Evolutionary conservation across 2,797 vertebrate species (phyloP), one percentile per base, ranked within the genome.

Genomic region (Oreonectes daqikongensis): DNA sequence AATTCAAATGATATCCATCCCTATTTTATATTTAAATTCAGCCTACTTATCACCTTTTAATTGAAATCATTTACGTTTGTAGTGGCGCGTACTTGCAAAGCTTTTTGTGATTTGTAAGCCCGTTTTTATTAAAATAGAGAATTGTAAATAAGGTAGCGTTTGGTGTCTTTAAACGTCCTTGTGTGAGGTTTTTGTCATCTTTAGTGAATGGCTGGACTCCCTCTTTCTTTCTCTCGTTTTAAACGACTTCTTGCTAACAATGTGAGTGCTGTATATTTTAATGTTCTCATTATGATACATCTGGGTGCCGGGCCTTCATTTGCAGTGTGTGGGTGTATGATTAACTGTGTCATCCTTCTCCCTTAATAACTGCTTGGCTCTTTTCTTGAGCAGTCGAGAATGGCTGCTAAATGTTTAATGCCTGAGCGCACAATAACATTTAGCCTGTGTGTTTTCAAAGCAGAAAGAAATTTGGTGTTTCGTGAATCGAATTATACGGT

Each of bases 351-450:
- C 50, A 78, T 81, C 79, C 53, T 70, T 71, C 60, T 66, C 59
- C 73, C 69, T 75, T 57, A 77, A 82, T 68, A 74, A 78, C 75
- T 67, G 67, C 77, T 80, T 80, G 75, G 77, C 74, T 82, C 77
- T 79, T 76, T 70, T 73, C 80, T 69, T 74, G 74, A 72, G 71
- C 68, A 53, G 55, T 17, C 10, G 59, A 77, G 79, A 84, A 83
- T 67, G 74, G 60, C 63, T 80, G 55, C 60, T 81, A 78, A 84
- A 83, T 76, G 77, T 76, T 81, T 81, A 79, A 77, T 77, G 73
- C 79, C 57, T 72, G 69, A 74, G 78, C 68, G 48, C 77, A 64
- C 69, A 69, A 68, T 78, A 79, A 82, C 80, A 78, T 67, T 67
- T 78, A 55, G 65, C 24, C 24, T 73, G 46, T 77, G 79, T 69